phyloP scores from a whole-genome alignment of 2,797 vertebrate species.

The Coregonus ussuriensis region DNA sequence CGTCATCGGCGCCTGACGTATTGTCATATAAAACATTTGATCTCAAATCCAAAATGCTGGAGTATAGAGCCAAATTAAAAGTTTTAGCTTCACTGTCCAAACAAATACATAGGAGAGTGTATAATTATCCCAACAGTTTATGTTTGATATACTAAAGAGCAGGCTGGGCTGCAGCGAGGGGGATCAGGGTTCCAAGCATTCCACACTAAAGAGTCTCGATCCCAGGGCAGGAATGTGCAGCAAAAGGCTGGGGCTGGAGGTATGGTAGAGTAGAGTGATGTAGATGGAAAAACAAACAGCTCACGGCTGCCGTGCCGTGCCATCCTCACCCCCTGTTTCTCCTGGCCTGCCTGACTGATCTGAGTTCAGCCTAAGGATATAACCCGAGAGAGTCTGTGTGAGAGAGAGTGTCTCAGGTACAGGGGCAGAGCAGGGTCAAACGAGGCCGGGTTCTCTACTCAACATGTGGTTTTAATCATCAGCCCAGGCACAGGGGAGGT shows the following conservation, averaged over 20 bases:
- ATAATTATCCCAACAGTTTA: constrained; percentile 19
- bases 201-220: constrained; percentile 43
- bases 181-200: constrained; percentile 74
- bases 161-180: constrained; percentile 9
- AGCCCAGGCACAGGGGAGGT: constrained; percentile 40
- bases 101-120: neutral
- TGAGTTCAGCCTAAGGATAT: constrained; percentile 15
- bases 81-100: too few relatives aligned
- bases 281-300: constrained; percentile 57
- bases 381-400: neutral
- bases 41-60: too few relatives aligned
- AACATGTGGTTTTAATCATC: constrained; percentile 74
- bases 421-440: constrained; percentile 31
- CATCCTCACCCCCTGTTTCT: constrained; percentile 25
- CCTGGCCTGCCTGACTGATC: constrained; percentile 31
- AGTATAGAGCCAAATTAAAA: too few relatives aligned
- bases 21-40: too few relatives aligned
- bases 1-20: too few relatives aligned
- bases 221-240: constrained; percentile 63
- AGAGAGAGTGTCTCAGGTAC: constrained; percentile 47
- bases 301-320: constrained; percentile 27
- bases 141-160: neutral
- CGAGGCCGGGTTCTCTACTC: constrained; percentile 39
- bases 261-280: neutral
- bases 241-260: constrained; percentile 33